Evolutionary conservation across 2,113 vertebrate species (phyloP).

Genomic region (Thunnus maccoyii): DNA sequence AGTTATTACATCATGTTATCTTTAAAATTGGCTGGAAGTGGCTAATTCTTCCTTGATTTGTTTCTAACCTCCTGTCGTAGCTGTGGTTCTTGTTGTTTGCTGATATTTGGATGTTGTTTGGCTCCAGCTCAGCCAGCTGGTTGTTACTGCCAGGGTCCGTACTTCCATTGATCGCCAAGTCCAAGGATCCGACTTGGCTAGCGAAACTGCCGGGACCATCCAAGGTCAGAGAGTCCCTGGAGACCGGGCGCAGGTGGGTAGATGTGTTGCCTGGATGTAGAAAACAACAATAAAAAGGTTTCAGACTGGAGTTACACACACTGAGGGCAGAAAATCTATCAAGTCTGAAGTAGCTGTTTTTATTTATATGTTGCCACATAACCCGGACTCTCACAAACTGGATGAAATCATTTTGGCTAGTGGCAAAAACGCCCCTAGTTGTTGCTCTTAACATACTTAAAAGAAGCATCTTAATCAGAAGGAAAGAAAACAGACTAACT

Average conservation of each 20-base stretch:
- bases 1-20: background rate
- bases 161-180: conserved; percentile 25
- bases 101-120: conserved; percentile 41
- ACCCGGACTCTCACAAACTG: too few species aligned
- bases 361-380: too few species aligned
- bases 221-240: conserved; percentile 38
- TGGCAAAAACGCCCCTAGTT: too few species aligned
- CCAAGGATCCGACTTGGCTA: conserved; percentile 34
- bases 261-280: conserved; percentile 45
- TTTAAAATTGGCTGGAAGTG: conserved; percentile 1
- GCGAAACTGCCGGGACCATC: conserved; percentile 11
- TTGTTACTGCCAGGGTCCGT: background rate
- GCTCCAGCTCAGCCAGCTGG: conserved; percentile 19
- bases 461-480: too few species aligned
- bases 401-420: too few species aligned
- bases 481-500: too few species aligned
- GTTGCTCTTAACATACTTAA: too few species aligned
- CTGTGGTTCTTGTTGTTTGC: conserved; percentile 39
- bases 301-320: background rate
- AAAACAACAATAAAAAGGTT: conserved; percentile 11
- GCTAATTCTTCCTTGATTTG: background rate
- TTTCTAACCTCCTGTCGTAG: conserved; percentile 53
- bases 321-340: background rate
- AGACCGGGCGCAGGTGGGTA: conserved; percentile 37
- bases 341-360: background rate